These are phyloP conservation scores for Amphilophus citrinellus DNA, from an alignment of 2,113 vertebrate genomes.

Conservation along the genomic window DNA sequence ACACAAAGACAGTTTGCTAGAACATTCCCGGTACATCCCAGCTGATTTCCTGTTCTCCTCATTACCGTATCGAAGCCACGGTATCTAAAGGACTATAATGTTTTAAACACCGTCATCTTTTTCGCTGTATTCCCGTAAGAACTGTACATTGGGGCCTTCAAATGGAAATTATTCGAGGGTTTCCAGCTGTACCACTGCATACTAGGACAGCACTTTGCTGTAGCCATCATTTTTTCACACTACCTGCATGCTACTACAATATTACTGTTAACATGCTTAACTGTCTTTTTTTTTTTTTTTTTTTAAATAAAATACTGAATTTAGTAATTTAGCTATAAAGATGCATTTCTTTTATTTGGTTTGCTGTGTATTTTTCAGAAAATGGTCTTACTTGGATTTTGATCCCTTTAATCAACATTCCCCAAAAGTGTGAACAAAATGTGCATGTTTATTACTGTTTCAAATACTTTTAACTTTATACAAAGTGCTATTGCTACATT, in stretches of 20 bases:
- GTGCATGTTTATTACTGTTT: background rate
- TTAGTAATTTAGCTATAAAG: background rate
- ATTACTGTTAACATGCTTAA: background rate
- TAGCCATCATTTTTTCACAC: background rate
- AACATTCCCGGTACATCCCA: slow-evolving; percentile 19
- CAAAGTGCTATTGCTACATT: background rate
- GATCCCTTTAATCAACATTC: slow-evolving; percentile 1
- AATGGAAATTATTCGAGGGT: background rate
- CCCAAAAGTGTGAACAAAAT: background rate
- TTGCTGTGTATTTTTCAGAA: background rate
- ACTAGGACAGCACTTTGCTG: background rate
- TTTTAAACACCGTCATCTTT: background rate
- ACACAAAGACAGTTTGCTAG: background rate
- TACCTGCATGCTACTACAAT: background rate
- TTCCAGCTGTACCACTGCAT: background rate
- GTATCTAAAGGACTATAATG: background rate
- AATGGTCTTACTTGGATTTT: background rate
- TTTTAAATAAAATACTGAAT: background rate
- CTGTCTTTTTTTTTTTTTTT: background rate
- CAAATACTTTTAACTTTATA: background rate
- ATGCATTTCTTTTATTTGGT: background rate
- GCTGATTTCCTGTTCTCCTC: background rate
- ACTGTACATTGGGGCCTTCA: background rate
- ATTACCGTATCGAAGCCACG: background rate
- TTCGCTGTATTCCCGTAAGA: background rate